Evolutionary conservation across 1,140 invertebrate species (phyloP), one percentile per base, ranked within the genome.

Genomic region (Drosophila repleta): DNA sequence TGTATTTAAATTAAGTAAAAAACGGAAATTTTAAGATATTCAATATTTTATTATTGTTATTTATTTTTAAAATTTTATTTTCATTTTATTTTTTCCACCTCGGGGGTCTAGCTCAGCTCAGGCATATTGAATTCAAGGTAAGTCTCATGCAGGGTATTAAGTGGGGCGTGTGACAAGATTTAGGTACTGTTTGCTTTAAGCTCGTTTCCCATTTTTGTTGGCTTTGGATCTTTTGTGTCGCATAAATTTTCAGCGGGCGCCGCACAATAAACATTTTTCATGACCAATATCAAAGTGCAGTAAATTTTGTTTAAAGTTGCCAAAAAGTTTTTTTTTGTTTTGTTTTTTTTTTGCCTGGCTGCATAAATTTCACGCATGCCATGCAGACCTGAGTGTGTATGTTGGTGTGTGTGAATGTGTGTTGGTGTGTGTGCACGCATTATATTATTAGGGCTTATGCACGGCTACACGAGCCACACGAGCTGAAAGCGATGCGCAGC

Each of bases 271-370:
- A 53, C 82, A 87, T 79, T 88, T 87, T 87, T 88, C 79, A 87
- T 83, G 84, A 78, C 72, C 78, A 71, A 88, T 84, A 79, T 78
- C 71, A 85, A 87, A 82, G 83, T 82, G 78, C 70, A 88, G 63
- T 87, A 87, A 87, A 87, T 87, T 87, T 88, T 75, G 62, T 88
- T 88, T 79, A 80, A 90, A 90, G 62, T 74, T 78, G 74, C 73
- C 41, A 60, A 69, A 88, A 88, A 73, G 79, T 74, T 71, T 76
- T 57, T 68, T 71, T 43, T 43, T 45, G 63, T 11, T 24, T 0
- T 39, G 8, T 39, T 41, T n/a, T 43, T 43, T 17, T 37, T 6
- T 46, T 21, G 29, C 35, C 8, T 6, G 17, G 32, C 41, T 51
- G 73, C 69, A 84, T 76, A 83, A 72, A 72, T 76, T 74, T 65